Evolutionary conservation across 2,113 vertebrate genomes (phyloP).

Genomic region (Xerus inauris): DNA sequence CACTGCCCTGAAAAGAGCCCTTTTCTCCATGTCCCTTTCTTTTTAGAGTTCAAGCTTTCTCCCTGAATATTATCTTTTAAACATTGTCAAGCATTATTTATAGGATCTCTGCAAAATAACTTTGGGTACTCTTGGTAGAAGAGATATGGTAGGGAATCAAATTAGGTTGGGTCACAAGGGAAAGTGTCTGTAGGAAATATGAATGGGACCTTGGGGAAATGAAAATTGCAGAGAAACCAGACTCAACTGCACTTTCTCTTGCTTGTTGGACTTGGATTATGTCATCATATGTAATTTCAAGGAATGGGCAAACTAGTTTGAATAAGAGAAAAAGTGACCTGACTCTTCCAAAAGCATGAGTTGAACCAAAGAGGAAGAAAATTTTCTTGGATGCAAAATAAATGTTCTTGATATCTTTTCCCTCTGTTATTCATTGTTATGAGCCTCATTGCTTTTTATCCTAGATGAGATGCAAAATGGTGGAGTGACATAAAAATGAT

Average conservation of each 20-base stretch:
- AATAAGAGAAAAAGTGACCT: constrained; percentile 50
- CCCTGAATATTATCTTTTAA: constrained; percentile 60
- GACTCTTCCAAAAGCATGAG: constrained; percentile 44
- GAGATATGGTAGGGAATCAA: constrained; percentile 63
- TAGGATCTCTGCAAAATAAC: constrained; percentile 71
- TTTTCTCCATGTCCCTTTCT: background rate
- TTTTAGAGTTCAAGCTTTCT: background rate
- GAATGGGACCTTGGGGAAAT: constrained; percentile 63
- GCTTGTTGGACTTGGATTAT: constrained; percentile 63
- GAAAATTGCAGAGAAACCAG: constrained; percentile 71
- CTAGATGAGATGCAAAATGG: constrained; percentile 34
- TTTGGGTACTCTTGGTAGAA: constrained; percentile 59
- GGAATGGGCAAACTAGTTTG: constrained; percentile 57
- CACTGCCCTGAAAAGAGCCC: background rate
- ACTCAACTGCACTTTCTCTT: constrained; percentile 38
- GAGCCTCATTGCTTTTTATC: background rate
- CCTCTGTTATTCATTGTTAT: background rate
- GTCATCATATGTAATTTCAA: constrained; percentile 72
- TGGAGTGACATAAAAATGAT: background rate
- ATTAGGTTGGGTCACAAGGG: constrained; percentile 73
- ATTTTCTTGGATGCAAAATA: constrained; percentile 58
- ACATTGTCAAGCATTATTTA: constrained; percentile 67
- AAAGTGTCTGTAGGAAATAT: constrained; percentile 73
- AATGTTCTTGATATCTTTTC: background rate
- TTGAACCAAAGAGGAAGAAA: background rate